Conservation (phyloP, 1,140 invertebrate species). For the Pachyrhynchus sulphureomaculatus region DNA sequence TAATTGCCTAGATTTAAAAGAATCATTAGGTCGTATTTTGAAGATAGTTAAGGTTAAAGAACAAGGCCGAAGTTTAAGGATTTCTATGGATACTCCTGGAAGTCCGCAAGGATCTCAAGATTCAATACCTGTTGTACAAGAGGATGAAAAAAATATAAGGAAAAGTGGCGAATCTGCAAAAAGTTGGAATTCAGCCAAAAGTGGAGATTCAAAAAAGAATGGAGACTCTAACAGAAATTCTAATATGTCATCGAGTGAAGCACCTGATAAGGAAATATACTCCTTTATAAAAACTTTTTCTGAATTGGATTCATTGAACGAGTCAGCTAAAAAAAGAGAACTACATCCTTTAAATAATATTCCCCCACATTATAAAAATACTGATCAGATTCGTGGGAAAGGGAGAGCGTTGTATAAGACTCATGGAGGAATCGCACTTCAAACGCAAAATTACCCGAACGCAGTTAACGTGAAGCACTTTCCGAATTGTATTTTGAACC, state of each 20-base stretch:
- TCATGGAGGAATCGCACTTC: constrained; percentile 76
- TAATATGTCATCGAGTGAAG: neutral
- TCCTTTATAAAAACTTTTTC: neutral
- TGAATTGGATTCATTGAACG: neutral
- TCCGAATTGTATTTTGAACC: constrained; percentile 66
- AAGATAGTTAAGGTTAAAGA: constrained; percentile 2
- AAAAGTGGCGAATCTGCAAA: no score
- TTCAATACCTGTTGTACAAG: neutral
- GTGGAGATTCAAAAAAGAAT: no score
- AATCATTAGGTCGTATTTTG: constrained; percentile 1
- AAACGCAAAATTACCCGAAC: constrained; percentile 86
- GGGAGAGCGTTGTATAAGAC: constrained; percentile 63
- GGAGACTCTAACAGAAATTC: no score
- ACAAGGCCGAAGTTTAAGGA: neutral
- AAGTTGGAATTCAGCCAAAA: no score
- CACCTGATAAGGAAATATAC: no score
- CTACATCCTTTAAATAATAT: constrained; percentile 21
- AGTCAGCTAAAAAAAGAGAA: neutral
- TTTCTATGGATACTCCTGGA: neutral
- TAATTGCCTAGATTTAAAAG: constrained; percentile 17
- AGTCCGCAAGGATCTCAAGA: no score
- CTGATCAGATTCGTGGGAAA: constrained; percentile 62
- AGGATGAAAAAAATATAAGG: no score
- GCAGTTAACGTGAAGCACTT: constrained; percentile 75
- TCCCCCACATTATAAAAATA: constrained; percentile 36